phyloP scores from a whole-genome alignment of 2,888 invertebrate genomes.

The Portevinia maculata region DNA sequence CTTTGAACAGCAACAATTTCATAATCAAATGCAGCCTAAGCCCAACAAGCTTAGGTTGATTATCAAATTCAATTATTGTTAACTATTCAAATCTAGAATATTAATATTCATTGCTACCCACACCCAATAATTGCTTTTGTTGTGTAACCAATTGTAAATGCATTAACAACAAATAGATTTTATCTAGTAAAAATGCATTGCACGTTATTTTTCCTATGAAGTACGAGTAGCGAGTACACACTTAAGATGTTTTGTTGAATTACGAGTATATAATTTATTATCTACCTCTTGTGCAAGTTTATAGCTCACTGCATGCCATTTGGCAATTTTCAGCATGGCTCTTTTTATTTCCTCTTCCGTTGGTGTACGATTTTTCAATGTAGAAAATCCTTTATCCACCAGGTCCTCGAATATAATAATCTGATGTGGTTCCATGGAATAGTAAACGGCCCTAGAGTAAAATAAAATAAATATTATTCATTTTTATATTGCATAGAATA shows the following conservation, averaged over 20 bases:
- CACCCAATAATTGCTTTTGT: too few species aligned
- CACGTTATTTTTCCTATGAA: too few species aligned
- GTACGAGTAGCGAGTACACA: not conserved
- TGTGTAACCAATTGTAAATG: too few species aligned
- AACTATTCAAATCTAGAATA: too few species aligned
- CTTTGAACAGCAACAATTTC: too few species aligned
- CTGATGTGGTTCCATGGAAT: constrained; percentile 60
- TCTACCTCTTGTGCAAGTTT: constrained; percentile 34
- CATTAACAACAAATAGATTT: too few species aligned
- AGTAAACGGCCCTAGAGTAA: constrained; percentile 53
- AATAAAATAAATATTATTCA: not conserved
- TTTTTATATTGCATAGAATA: not conserved
- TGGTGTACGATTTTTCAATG: constrained; percentile 36
- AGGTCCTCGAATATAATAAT: constrained; percentile 61
- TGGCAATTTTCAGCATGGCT: constrained; percentile 63
- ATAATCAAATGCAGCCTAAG: too few species aligned
- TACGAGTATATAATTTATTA: too few species aligned
- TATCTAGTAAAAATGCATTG: too few species aligned
- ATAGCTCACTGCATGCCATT: constrained; percentile 76
- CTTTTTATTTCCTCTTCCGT: constrained; percentile 44
- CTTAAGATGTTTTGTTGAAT: not conserved
- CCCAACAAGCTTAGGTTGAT: too few species aligned
- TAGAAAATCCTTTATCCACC: not conserved
- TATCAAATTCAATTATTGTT: too few species aligned
- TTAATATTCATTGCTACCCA: too few species aligned